Conservation (phyloP, 2,888 invertebrate species). For the Chymomyza fuscimana region DNA sequence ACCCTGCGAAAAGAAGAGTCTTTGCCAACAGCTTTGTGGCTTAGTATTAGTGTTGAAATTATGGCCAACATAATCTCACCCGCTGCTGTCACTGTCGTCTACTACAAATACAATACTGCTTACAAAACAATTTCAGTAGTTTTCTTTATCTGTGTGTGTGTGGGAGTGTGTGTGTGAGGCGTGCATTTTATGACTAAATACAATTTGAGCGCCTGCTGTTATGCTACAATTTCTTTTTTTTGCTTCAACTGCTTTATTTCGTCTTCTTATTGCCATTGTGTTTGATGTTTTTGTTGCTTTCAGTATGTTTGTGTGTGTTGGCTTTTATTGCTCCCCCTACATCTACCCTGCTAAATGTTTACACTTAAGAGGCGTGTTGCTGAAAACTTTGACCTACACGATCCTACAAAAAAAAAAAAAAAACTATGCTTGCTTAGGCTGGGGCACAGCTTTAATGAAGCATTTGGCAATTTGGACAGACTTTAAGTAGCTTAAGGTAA, state of each 20-base stretch:
- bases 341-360: background rate
- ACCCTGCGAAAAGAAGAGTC: background rate
- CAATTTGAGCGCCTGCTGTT: slow-evolving; percentile 48
- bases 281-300: background rate
- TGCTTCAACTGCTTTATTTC: slow-evolving; percentile 1
- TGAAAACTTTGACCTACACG: background rate
- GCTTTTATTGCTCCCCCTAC: background rate
- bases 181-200: slow-evolving; percentile 61
- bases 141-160: slow-evolving; percentile 30
- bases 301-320: background rate
- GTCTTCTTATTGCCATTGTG: slow-evolving; percentile 19
- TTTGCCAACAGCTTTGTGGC: slow-evolving; percentile 31
- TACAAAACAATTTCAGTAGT: slow-evolving; percentile 57
- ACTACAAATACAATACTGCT: background rate
- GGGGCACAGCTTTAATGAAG: too few relatives aligned
- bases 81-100: background rate
- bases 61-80: slow-evolving; percentile 33
- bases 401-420: background rate
- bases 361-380: slow-evolving; percentile 5
- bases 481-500: background rate
- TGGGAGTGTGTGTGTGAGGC: slow-evolving; percentile 18
- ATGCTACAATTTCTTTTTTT: slow-evolving; percentile 32
- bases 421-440: background rate
- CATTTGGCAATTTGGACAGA: background rate
- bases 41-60: slow-evolving; percentile 58